These are phyloP conservation scores for Suillia variegata DNA, from an alignment of 2,888 invertebrate species.

Conservation along the genomic window DNA sequence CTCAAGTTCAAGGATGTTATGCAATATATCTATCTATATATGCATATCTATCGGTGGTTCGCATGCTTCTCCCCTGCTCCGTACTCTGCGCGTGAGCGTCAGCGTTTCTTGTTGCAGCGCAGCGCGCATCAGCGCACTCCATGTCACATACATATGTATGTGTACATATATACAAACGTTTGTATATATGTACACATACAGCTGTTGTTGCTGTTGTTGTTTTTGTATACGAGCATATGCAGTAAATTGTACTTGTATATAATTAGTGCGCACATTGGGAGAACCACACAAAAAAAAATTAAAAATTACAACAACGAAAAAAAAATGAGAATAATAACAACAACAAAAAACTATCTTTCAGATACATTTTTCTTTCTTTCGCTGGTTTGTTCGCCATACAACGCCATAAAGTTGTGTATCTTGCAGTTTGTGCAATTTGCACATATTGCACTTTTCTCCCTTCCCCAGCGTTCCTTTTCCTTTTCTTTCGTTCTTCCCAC, in stretches of 20 bases:
- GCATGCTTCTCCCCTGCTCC: background rate
- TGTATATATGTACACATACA: slow-evolving; percentile 5
- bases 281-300: background rate
- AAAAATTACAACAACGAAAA: background rate
- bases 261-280: background rate
- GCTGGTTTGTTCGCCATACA: background rate
- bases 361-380: background rate
- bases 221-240: background rate
- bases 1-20: slow-evolving; percentile 62
- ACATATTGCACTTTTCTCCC: slow-evolving; percentile 1
- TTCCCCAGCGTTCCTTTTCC: background rate
- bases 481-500: background rate
- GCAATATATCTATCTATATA: slow-evolving; percentile 44
- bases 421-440: slow-evolving; percentile 1
- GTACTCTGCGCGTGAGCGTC: background rate
- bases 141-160: background rate
- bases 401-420: background rate
- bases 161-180: no score
- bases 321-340: background rate
- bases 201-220: slow-evolving; percentile 7
- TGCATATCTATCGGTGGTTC: background rate
- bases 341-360: slow-evolving; percentile 9
- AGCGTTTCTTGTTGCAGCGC: background rate
- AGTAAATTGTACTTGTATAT: slow-evolving; percentile 3
- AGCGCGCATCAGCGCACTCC: background rate